phyloP scores from a whole-genome alignment of 2,797 vertebrate species.

The Rousettus madagascariensis region DNA sequence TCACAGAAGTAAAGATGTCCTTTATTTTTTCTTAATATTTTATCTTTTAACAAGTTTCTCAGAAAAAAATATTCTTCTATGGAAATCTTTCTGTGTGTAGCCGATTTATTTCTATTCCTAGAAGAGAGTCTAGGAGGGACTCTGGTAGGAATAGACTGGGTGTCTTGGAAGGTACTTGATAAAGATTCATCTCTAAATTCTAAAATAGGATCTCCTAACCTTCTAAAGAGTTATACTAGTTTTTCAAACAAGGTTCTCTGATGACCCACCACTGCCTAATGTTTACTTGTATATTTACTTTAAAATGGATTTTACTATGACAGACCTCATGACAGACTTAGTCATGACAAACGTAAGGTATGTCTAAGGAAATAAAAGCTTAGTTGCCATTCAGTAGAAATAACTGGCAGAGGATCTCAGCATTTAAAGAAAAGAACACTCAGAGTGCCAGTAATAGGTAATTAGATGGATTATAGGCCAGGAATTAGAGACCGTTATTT shows the following conservation, averaged over 20 bases:
- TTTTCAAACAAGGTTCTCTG: constrained; percentile 59
- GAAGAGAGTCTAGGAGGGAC: constrained; percentile 65
- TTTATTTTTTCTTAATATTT: constrained; percentile 84
- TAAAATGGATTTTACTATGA: not conserved
- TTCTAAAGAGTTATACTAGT: constrained; percentile 46
- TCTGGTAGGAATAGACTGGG: constrained; percentile 58
- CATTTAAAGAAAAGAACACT: constrained; percentile 18
- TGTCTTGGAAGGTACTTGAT: constrained; percentile 47
- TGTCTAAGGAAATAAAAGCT: constrained; percentile 21
- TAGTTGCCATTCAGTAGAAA: not conserved
- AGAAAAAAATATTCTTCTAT: constrained; percentile 75
- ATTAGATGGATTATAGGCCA: not conserved
- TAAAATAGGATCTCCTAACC: not conserved
- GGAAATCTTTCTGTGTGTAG: constrained; percentile 66
- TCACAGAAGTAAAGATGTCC: constrained; percentile 80
- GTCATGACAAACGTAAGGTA: not conserved
- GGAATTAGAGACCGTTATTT: not conserved
- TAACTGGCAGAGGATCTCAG: not conserved
- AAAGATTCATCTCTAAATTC: constrained; percentile 54
- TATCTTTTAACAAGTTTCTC: constrained; percentile 79
- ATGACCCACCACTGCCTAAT: constrained; percentile 38
- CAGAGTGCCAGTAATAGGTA: not conserved
- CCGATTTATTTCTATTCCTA: constrained; percentile 54
- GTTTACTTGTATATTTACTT: not conserved
- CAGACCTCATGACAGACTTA: not conserved